Conservation (phyloP, 1,140 invertebrate genomes). For the Leucophenga varia region DNA sequence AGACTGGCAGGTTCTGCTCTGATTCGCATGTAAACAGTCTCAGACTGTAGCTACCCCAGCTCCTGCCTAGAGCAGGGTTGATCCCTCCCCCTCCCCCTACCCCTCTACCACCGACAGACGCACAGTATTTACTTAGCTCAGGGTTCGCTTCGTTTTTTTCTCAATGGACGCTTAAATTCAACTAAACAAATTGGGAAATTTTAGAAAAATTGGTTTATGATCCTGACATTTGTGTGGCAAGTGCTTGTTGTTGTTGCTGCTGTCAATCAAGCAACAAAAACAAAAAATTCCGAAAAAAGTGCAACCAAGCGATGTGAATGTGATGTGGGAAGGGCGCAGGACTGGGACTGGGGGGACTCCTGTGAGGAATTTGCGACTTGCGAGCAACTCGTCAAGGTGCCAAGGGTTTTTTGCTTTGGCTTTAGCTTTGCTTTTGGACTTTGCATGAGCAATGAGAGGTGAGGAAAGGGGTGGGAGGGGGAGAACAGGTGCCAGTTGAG, state of each 20-base stretch:
- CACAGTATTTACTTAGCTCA: constrained; percentile 29
- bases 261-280: constrained; percentile 14
- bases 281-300: constrained; percentile 17
- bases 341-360: not conserved
- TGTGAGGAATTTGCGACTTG: too few species aligned
- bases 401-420: constrained; percentile 7
- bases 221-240: constrained; percentile 36
- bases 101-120: constrained; percentile 1
- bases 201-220: constrained; percentile 52
- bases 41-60: not conserved
- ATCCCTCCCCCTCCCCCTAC: constrained; percentile 7
- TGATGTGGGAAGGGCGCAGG: not conserved
- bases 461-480: too few species aligned
- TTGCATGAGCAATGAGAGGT: not conserved
- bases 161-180: constrained; percentile 29
- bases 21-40: constrained; percentile 10
- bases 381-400: constrained; percentile 13
- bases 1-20: constrained; percentile 16
- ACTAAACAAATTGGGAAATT: constrained; percentile 52
- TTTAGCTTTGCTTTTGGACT: constrained; percentile 16
- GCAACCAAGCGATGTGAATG: constrained; percentile 12
- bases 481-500: constrained; percentile 34
- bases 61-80: not conserved
- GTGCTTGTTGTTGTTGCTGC: constrained; percentile 8
- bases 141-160: constrained; percentile 16